Conservation (phyloP, 1,140 invertebrate genomes). For the Sitophilus oryzae region DNA sequence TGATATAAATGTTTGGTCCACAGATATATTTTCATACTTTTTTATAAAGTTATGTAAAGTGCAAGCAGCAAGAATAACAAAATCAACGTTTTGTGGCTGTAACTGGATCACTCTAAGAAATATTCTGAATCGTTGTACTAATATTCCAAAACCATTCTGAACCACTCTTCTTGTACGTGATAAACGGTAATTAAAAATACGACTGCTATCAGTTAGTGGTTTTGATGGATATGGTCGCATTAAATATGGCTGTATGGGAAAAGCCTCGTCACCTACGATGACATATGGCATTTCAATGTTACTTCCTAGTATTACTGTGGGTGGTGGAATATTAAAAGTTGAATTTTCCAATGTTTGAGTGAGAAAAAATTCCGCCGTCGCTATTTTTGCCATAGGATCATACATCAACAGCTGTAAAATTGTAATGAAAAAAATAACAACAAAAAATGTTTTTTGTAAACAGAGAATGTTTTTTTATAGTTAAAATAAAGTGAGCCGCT, state of each 20-base stretch:
- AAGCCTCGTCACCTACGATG: conserved; percentile 35
- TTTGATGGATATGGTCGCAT: background rate
- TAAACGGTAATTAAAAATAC: background rate
- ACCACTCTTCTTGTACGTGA: background rate
- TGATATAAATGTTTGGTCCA: too few species aligned
- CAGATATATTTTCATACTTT: too few species aligned
- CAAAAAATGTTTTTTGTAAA: conserved; percentile 45
- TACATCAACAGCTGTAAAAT: conserved; percentile 42
- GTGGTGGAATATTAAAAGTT: conserved; percentile 2
- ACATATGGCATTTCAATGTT: conserved; percentile 16
- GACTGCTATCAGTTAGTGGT: background rate
- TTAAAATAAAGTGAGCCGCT: conserved; percentile 27
- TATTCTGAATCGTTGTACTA: background rate
- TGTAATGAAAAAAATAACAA: conserved; percentile 40
- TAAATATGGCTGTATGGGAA: conserved; percentile 34
- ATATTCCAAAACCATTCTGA: too few species aligned
- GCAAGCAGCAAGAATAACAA: background rate
- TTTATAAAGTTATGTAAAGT: too few species aligned
- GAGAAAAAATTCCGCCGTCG: conserved; percentile 41
- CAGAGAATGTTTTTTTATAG: conserved; percentile 37
- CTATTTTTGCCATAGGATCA: conserved; percentile 43
- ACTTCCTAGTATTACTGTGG: background rate
- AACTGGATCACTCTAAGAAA: background rate
- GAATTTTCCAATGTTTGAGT: conserved; percentile 9
- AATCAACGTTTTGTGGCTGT: background rate